Evolutionary conservation across 2,113 vertebrate genomes (phyloP).

Genomic region (Osmerus eperlanus): DNA sequence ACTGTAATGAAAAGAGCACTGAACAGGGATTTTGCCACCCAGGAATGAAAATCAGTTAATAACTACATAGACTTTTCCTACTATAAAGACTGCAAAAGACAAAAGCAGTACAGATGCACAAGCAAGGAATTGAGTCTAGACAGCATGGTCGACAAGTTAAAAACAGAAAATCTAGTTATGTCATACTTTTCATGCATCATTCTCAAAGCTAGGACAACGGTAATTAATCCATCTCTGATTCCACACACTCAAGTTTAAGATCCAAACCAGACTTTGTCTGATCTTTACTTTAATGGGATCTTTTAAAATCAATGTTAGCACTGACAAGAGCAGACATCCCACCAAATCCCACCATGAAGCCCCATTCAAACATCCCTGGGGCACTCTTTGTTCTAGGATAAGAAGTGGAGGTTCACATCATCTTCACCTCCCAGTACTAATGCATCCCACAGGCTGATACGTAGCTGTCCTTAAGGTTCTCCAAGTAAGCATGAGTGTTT

Average conservation of each 20-base stretch:
- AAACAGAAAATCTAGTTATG: too few species aligned
- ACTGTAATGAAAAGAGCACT: constrained; percentile 35
- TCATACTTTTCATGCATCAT: too few species aligned
- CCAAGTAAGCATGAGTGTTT: constrained; percentile 26
- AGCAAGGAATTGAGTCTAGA: too few species aligned
- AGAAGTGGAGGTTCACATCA: constrained; percentile 49
- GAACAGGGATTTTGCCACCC: constrained; percentile 13
- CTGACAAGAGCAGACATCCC: constrained; percentile 47
- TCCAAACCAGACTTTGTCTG: constrained; percentile 14
- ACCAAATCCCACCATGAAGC: constrained; percentile 49
- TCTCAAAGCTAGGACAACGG: not conserved
- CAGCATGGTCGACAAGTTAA: too few species aligned
- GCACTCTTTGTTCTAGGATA: constrained; percentile 65
- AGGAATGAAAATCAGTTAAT: not conserved
- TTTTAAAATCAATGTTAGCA: constrained; percentile 52
- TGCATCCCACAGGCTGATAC: constrained; percentile 44
- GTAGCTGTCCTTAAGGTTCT: constrained; percentile 36
- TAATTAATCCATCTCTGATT: constrained; percentile 22
- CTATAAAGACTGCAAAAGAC: not conserved
- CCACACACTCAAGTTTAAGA: constrained; percentile 19
- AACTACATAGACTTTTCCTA: too few species aligned
- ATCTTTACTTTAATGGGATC: constrained; percentile 32
- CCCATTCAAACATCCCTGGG: constrained; percentile 58
- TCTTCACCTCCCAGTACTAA: constrained; percentile 55
- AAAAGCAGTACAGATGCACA: not conserved